Percentiles rank a stretch among this genome's conserved stretches.
Conservation (phyloP, 2,113 vertebrate species). For the Phaethornis superciliosus region DNA sequence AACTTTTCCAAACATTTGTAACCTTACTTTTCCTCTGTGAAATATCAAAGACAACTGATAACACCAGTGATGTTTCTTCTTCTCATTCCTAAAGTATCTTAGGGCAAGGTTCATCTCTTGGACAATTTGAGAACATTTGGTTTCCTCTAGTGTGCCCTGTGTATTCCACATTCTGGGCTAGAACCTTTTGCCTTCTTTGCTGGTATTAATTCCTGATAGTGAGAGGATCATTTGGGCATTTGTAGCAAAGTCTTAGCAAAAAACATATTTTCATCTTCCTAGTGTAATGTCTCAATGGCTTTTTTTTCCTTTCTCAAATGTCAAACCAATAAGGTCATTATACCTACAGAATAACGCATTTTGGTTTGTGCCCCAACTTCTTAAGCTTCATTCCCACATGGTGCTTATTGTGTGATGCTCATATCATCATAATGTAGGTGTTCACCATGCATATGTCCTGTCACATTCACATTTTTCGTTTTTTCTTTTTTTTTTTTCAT, state of each 20-base stretch:
- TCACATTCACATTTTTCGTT: neutral
- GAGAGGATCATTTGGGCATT: neutral
- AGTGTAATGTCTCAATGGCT: neutral
- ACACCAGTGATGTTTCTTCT: slow-evolving; percentile 5
- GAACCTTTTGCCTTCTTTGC: neutral
- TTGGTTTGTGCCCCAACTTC: neutral
- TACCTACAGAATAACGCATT: neutral
- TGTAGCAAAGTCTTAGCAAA: neutral
- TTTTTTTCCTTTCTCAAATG: neutral
- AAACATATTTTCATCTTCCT: neutral
- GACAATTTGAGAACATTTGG: neutral
- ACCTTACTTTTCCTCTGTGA: neutral
- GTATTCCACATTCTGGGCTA: neutral
- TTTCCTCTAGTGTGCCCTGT: neutral
- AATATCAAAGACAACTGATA: neutral
- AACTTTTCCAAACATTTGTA: neutral
- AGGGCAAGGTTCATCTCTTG: slow-evolving; percentile 4
- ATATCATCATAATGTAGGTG: neutral
- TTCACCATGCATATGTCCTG: neutral
- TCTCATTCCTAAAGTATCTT: slow-evolving; percentile 19
- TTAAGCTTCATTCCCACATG: neutral
- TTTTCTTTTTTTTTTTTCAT: neutral
- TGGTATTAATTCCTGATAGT: neutral
- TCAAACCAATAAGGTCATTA: neutral
- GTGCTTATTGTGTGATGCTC: neutral